Evolutionary conservation across 2,888 invertebrate species (phyloP).

Genomic region (Oscheius sp.): DNA sequence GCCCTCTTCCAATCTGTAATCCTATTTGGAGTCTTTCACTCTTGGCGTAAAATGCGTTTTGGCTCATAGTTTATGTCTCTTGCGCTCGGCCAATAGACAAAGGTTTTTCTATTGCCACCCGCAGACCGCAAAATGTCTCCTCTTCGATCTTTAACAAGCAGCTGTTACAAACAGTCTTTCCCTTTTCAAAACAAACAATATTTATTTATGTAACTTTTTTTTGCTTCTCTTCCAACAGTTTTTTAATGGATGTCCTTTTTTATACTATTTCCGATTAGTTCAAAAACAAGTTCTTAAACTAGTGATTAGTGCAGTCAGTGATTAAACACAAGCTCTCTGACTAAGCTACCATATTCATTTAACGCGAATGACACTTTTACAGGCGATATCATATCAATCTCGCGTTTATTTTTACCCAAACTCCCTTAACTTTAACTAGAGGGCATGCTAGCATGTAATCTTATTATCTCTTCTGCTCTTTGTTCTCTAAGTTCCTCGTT

Average conservation of each 20-base stretch:
- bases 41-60: background rate
- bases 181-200: too few relatives aligned
- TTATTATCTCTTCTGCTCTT: background rate
- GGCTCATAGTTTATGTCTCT: conserved; percentile 16
- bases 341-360: too few relatives aligned
- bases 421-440: background rate
- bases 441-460: background rate
- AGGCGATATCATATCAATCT: too few relatives aligned
- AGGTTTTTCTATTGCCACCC: conserved; percentile 1
- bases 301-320: too few relatives aligned
- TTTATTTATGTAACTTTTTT: background rate
- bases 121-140: background rate
- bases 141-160: background rate
- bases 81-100: conserved; percentile 7
- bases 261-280: background rate
- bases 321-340: too few relatives aligned
- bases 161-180: background rate
- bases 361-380: too few relatives aligned
- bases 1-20: background rate
- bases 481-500: background rate
- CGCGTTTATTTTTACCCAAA: too few relatives aligned
- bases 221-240: background rate
- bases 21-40: background rate
- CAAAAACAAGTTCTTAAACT: background rate
- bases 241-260: background rate